Conservation (phyloP, 2,797 vertebrate species). For the Rousettus madagascariensis region DNA sequence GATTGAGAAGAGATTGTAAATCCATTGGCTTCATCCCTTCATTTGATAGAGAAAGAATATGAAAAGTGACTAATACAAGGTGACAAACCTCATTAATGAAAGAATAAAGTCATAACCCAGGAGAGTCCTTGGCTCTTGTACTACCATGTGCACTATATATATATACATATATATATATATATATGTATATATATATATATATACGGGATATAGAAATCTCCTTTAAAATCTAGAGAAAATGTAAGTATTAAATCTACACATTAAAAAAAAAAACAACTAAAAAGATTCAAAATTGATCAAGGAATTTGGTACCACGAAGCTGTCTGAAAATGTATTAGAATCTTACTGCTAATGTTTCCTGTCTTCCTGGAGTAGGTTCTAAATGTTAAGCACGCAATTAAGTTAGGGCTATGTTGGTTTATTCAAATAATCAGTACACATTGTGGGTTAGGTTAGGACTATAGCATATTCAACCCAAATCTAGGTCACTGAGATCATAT, state of each 20-base stretch:
- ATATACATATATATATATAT: too few relatives aligned
- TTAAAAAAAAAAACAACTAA: not conserved
- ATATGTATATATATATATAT: too few relatives aligned
- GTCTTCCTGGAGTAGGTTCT: not conserved
- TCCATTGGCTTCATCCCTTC: not conserved
- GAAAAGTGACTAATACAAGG: not conserved
- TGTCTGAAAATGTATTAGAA: not conserved
- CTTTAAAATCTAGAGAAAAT: conserved; percentile 1
- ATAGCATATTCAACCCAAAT: not conserved
- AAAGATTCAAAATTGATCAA: not conserved
- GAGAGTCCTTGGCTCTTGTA: not conserved
- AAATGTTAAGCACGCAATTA: not conserved
- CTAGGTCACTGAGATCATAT: not conserved
- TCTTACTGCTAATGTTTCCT: not conserved
- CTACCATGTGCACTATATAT: not conserved
- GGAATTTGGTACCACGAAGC: not conserved
- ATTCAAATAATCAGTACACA: not conserved
- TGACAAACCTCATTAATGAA: not conserved
- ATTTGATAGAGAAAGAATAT: not conserved
- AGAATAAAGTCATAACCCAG: not conserved
- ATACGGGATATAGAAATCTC: not conserved
- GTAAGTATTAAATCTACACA: not conserved
- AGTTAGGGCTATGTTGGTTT: not conserved
- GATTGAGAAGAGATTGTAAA: not conserved
- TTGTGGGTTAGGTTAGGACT: not conserved